Conservation (phyloP, 1,140 invertebrate species). For the Caenorhabditis brenneri region DNA sequence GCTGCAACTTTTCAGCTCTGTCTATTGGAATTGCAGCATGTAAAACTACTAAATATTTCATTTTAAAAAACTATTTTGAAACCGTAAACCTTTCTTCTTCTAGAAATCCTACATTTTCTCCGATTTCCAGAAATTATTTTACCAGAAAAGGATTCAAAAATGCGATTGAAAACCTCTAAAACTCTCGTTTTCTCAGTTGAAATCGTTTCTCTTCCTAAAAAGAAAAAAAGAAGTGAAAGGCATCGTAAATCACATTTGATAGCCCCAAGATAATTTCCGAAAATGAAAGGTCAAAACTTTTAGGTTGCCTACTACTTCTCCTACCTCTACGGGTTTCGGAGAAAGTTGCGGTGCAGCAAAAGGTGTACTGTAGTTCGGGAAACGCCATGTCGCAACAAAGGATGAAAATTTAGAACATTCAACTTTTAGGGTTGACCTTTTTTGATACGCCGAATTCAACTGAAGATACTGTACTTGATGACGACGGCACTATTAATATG, state of each 20-base stretch:
- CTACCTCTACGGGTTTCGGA: not conserved
- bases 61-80: too few species aligned
- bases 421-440: not conserved
- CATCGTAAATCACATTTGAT: not conserved
- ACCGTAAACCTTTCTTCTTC: too few species aligned
- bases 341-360: not conserved
- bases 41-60: too few species aligned
- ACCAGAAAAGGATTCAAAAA: too few species aligned
- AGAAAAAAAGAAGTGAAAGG: not conserved
- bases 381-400: not conserved
- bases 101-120: too few species aligned
- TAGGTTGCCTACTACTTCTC: not conserved
- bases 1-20: too few species aligned
- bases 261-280: not conserved
- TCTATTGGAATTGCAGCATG: too few species aligned
- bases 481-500: not conserved
- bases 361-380: not conserved
- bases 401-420: conserved; percentile 14
- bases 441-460: not conserved
- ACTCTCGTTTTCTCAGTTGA: too few species aligned
- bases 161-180: too few species aligned
- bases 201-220: not conserved
- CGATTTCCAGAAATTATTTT: too few species aligned
- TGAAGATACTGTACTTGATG: not conserved
- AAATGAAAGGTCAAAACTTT: conserved; percentile 1